Conservation (phyloP, 2,113 vertebrate species). For the Mesocricetus auratus region DNA sequence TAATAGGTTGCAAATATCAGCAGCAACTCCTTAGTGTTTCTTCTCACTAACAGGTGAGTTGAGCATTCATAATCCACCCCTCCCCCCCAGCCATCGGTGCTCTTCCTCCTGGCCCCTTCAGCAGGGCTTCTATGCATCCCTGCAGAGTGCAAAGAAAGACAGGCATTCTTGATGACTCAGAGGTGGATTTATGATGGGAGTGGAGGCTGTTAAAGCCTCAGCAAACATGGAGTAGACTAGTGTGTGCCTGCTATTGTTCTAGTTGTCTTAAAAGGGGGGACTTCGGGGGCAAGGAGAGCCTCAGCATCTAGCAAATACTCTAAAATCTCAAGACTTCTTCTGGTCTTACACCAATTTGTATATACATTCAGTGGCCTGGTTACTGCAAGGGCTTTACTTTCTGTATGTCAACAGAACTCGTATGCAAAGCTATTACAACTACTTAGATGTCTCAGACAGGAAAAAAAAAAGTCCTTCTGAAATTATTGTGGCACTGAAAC, state of each 20-base stretch:
- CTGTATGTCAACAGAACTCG: background rate
- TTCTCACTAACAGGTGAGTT: background rate
- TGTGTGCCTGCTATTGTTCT: background rate
- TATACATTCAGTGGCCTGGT: accelerated
- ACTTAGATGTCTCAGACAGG: background rate
- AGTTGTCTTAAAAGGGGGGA: background rate
- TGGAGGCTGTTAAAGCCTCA: background rate
- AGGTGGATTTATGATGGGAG: background rate
- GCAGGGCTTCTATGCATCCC: background rate
- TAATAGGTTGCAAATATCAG: background rate
- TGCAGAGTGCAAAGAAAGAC: background rate
- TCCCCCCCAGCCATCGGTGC: background rate
- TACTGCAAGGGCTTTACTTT: background rate
- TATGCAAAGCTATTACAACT: background rate
- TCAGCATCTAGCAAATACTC: background rate
- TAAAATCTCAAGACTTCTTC: background rate
- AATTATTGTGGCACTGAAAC: conserved; percentile 3
- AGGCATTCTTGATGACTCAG: background rate
- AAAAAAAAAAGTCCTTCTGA: background rate
- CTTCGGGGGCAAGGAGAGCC: background rate
- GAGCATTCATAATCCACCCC: too few species aligned
- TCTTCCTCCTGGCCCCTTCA: background rate
- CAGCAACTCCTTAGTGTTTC: background rate
- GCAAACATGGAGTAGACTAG: background rate
- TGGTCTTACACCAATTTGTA: background rate